These are phyloP conservation scores for Scaptomyza montana DNA, from an alignment of 1,140 invertebrate species.

Conservation along the genomic window DNA sequence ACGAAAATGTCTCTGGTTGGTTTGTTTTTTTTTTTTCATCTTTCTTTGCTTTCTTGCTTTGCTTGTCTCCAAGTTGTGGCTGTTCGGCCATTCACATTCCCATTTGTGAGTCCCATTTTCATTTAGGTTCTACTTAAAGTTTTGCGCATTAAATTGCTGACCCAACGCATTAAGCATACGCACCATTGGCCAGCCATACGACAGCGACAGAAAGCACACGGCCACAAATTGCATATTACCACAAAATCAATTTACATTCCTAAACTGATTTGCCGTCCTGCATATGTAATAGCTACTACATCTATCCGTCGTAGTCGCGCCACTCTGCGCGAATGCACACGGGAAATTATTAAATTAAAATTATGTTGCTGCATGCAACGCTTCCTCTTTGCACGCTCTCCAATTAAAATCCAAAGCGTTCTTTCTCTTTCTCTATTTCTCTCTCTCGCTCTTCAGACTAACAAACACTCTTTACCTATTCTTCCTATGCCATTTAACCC, in stretches of 20 bases:
- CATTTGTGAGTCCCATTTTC: background rate
- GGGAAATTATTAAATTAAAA: slow-evolving; percentile 81
- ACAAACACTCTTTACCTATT: background rate
- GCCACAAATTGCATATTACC: slow-evolving; percentile 77
- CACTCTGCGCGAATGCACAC: slow-evolving; percentile 42
- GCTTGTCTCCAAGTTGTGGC: slow-evolving; percentile 41
- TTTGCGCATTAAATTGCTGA: slow-evolving; percentile 53
- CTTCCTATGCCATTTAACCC: slow-evolving; percentile 1
- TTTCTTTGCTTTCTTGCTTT: slow-evolving; percentile 11
- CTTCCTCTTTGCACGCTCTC: slow-evolving; percentile 50
- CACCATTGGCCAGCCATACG: slow-evolving; percentile 62
- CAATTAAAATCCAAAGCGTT: slow-evolving; percentile 63
- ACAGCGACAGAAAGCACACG: background rate
- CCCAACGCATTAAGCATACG: slow-evolving; percentile 70
- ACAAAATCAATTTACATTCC: slow-evolving; percentile 81
- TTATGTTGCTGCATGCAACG: slow-evolving; percentile 65
- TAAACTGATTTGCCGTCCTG: slow-evolving; percentile 71
- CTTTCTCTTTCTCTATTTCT: background rate
- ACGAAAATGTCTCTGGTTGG: slow-evolving; percentile 53
- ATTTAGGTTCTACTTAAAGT: slow-evolving; percentile 27
- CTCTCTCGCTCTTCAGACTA: too few relatives aligned
- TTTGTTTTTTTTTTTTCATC: slow-evolving; percentile 39
- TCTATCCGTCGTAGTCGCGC: background rate
- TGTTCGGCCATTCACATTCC: slow-evolving; percentile 3
- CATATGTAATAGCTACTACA: slow-evolving; percentile 37